Conservation (phyloP, 2,113 vertebrate genomes). For the Haplochromis burtoni region DNA sequence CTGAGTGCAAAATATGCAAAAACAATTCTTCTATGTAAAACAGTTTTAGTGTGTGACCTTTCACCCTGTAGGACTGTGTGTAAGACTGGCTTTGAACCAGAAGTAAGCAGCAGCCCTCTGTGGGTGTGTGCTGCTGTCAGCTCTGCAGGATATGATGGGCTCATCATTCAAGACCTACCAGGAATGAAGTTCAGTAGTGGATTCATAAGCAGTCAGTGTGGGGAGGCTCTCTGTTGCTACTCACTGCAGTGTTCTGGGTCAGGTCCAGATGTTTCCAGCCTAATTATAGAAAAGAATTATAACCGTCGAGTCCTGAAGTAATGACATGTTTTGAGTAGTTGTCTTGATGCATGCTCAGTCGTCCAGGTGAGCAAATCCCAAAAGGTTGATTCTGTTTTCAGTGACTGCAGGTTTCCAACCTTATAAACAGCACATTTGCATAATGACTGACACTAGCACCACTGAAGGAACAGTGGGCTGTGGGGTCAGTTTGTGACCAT, state of each 20-base stretch:
- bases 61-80: neutral
- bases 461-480: neutral
- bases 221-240: neutral
- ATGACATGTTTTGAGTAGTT: neutral
- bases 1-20: neutral
- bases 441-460: neutral
- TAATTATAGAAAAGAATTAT: neutral
- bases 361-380: neutral
- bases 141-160: fast-evolving
- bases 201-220: neutral
- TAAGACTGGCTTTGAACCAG: fast-evolving
- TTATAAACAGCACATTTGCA: neutral
- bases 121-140: fast-evolving
- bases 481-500: neutral
- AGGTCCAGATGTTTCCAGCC: neutral
- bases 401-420: neutral
- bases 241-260: neutral
- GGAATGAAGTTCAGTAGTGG: neutral
- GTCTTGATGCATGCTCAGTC: neutral
- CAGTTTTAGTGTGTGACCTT: neutral
- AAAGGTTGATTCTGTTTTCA: neutral
- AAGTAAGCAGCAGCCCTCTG: neutral
- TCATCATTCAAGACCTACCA: neutral
- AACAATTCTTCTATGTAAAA: neutral
- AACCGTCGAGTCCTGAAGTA: neutral